Evolutionary conservation across 2,113 vertebrate genomes (phyloP).

Genomic region (Rhagologus leucostigma): DNA sequence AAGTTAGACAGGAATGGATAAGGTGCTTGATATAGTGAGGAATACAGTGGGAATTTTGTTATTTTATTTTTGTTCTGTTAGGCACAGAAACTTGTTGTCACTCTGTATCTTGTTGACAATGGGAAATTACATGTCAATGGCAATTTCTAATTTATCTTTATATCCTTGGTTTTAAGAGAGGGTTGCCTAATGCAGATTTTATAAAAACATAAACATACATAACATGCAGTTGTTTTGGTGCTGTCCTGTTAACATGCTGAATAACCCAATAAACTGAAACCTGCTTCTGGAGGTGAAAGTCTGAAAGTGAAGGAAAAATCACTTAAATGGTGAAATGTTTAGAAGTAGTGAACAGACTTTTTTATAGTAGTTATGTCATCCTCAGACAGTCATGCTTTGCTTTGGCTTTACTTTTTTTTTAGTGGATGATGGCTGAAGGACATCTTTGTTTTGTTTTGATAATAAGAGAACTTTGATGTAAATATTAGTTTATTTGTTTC

Average conservation of each 20-base stretch:
- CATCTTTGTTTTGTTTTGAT: not conserved
- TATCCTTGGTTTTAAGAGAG: not conserved
- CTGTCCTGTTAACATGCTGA: not conserved
- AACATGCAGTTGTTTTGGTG: not conserved
- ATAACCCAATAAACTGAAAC: not conserved
- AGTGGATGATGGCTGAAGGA: not conserved
- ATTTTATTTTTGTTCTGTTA: not conserved
- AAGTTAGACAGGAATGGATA: not conserved
- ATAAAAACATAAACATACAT: not conserved
- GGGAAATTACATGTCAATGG: not conserved
- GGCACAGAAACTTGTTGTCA: not conserved
- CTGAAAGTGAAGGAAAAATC: not conserved
- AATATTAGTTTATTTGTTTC: not conserved
- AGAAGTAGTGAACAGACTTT: not conserved
- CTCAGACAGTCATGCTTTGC: not conserved
- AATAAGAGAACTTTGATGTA: not conserved
- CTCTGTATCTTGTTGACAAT: not conserved
- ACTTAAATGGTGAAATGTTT: not conserved
- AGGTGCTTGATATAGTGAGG: not conserved
- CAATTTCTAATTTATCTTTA: not conserved
- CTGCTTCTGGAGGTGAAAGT: not conserved
- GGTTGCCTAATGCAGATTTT: not conserved
- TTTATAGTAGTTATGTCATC: not conserved
- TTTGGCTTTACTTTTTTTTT: not conserved
- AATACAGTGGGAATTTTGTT: not conserved